Base-by-base conservation (phyloP, 2,888 invertebrate species). In the Blera fallax region DNA sequence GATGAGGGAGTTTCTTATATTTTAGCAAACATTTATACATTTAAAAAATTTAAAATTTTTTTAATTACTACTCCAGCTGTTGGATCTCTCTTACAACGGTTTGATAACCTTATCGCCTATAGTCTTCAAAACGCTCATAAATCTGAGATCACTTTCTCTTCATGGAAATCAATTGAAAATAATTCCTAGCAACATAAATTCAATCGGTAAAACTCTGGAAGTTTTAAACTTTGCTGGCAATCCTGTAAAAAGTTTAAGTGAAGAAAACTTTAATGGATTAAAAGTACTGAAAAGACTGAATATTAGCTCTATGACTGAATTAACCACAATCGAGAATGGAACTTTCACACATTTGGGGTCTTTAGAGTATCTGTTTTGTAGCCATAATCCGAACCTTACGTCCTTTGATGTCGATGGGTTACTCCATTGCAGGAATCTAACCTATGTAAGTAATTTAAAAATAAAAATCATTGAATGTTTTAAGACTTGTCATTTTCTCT, bases 161-260 rank as follows among this genome's bases (percentile, higher is more conserved):
- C 93, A 94, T 0, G 93, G 93, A 50, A 95, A 95, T 90, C 91
- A 93, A 58, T 93, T 95, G 67, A 92, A 93, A 50, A 93, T 92
- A 4, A 94, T 95, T 16, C 95, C 95, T 0, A 92, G 93, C 64
- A 93, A 93, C 87, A 89, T 95, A 52, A 93, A 92, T 58, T 89
- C 93, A 67, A 90, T 95, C 29, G 93, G 94, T n/a, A 90, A 90
- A 58, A 93, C 93, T 4, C 91, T 95, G 79, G 92, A 94, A 88
- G 93, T 93, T 72, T 92, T 95, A 16, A 94, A 94, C 40, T 92
- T 95, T 88, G 94, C 95, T 87, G 92, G 93, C 79, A 95, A 95
- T 90, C 93, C 93, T 0, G 93, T 95, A 52, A 90, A 93, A 16
- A 93, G 93, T 87, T 91, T 95, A 2, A 93, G 93, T 50, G 94